Conservation (phyloP, 2,797 vertebrate species). For the Sebastolobus altivelis region DNA sequence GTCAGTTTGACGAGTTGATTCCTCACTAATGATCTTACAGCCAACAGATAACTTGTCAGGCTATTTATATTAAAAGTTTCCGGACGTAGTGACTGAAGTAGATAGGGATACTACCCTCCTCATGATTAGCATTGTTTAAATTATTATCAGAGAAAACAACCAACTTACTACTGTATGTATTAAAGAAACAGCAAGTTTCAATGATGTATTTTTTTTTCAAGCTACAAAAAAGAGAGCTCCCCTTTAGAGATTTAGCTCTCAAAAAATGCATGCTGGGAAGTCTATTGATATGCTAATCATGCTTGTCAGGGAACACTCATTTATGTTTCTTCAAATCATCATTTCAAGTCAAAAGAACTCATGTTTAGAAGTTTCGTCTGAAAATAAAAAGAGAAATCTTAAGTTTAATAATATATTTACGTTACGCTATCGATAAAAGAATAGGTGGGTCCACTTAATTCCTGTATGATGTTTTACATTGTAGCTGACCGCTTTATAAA, state of each 20-base stretch:
- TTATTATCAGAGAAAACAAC: too few relatives aligned
- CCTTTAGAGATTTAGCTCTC: too few relatives aligned
- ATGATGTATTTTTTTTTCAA: neutral
- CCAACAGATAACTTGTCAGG: neutral
- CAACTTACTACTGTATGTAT: neutral
- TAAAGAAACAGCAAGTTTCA: neutral
- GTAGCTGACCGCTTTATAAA: neutral
- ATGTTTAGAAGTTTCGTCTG: neutral
- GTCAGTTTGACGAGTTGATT: neutral
- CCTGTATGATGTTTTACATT: neutral
- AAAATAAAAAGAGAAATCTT: neutral
- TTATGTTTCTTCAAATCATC: neutral
- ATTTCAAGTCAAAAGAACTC: neutral
- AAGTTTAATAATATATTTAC: neutral
- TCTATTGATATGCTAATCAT: too few relatives aligned
- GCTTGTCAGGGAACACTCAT: neutral
- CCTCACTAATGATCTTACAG: neutral
- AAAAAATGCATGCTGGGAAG: too few relatives aligned
- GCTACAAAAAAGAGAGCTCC: too few relatives aligned
- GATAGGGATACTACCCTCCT: too few relatives aligned
- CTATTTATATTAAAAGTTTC: neutral
- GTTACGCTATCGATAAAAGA: neutral
- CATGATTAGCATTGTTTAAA: too few relatives aligned
- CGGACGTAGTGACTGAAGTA: neutral
- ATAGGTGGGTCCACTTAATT: neutral